Base-by-base conservation (phyloP, 2,113 vertebrate genomes). In the Crotalus viridis region DNA sequence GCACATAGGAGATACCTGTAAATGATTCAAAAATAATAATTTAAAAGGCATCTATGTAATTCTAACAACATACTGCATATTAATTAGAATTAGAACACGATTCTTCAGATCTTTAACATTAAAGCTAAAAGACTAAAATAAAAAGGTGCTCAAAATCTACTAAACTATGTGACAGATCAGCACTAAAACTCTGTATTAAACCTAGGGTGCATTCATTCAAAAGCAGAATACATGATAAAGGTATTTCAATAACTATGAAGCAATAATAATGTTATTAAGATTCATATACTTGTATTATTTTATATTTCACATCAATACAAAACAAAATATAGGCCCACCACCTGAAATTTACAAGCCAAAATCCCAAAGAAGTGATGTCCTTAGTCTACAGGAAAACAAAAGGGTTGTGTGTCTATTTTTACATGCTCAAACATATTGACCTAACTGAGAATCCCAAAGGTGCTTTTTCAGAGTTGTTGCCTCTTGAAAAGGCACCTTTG, bases 1-100 rank as follows among this genome's bases (percentile, higher is more conserved):
- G 97, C 97, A 91, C 98, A 99, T 0, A 99, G 95, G 55, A 99
- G 95, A 94, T 98, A 99, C 96, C 99, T 99, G 95, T 26, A 5
- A n/a, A 54, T 3, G 13, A 90, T 85, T 9, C 10, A 26, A 48
- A 43, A 88, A 54, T n/a, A 10, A 51, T 8, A 64, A 24, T 51
- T 13, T 12, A 91, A n/a, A 51, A 89, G 19, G 10, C 26, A 89
- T 48, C n/a, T 9, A 92, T 33, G 85, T 8, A 19, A 61, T 46
- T 86, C 5, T 4, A 86, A 9, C 57, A 33, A 51, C 39, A 48
- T 10, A 28, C 39, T 19, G 7, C 5, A 87, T 22, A 5, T 26
- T 85, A 56, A 85, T 21, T 48, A 13, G 3, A 3, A 57, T 59
- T 7, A 28, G 33, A 17, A 81, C 1, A 10, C 13, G 33, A n/a